These are phyloP conservation scores for Penaeus vannamei DNA, from an alignment of 1,140 invertebrate genomes.

Conservation along the genomic window DNA sequence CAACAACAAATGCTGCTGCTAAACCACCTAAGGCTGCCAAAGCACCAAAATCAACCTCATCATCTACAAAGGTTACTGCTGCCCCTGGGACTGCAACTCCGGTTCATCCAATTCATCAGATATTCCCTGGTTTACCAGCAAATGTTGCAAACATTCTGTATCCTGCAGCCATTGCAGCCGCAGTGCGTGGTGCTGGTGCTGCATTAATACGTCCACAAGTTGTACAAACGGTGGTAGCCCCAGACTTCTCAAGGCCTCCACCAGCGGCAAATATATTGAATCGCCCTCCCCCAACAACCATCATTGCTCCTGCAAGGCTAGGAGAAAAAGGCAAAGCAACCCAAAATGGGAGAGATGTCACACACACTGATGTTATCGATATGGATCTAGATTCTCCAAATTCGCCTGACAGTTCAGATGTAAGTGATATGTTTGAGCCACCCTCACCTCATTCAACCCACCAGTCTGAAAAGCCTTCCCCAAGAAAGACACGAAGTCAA, in stretches of 20 bases:
- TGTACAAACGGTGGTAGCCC: constrained; percentile 61
- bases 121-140: constrained; percentile 66
- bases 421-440: constrained; percentile 88
- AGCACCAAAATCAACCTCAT: constrained; percentile 45
- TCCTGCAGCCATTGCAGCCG: constrained; percentile 59
- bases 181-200: constrained; percentile 46
- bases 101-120: constrained; percentile 62
- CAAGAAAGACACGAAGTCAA: constrained; percentile 50
- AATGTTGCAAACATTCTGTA: constrained; percentile 68
- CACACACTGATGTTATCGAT: constrained; percentile 74
- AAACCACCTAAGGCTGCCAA: constrained; percentile 39
- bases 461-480: constrained; percentile 60
- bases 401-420: constrained; percentile 82
- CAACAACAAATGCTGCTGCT: constrained; percentile 38
- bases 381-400: constrained; percentile 76
- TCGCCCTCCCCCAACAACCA: constrained; percentile 65
- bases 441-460: constrained; percentile 72
- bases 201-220: constrained; percentile 57
- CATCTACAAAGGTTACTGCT: constrained; percentile 34
- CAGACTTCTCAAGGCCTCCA: constrained; percentile 67
- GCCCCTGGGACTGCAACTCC: constrained; percentile 42
- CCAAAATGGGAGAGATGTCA: constrained; percentile 70
- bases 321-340: constrained; percentile 62
- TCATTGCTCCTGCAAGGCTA: constrained; percentile 53
- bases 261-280: constrained; percentile 55